Conservation (phyloP, 2,888 invertebrate genomes). For the Drosophila suboccidentalis region DNA sequence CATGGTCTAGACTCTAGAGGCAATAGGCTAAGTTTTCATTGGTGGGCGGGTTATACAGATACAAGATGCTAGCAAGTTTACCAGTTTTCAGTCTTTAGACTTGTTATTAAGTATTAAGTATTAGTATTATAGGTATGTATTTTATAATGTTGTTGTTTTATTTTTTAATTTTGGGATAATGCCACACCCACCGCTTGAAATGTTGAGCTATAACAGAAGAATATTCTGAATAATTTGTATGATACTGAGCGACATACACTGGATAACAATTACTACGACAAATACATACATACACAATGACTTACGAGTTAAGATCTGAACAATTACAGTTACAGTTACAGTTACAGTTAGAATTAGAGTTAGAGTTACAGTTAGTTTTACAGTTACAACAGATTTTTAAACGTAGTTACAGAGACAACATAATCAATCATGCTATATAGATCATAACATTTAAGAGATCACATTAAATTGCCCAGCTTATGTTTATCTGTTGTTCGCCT, state of each 20-base stretch:
- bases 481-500: slow-evolving; percentile 26
- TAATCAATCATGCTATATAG: slow-evolving; percentile 24
- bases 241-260: slow-evolving; percentile 35
- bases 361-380: slow-evolving; percentile 31
- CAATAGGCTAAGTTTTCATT: slow-evolving; percentile 14
- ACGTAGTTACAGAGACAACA: slow-evolving; percentile 19
- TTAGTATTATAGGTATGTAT: background rate
- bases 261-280: slow-evolving; percentile 18
- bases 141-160: background rate
- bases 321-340: background rate
- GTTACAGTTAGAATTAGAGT: slow-evolving; percentile 1
- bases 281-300: slow-evolving; percentile 24
- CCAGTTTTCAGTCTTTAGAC: slow-evolving; percentile 56
- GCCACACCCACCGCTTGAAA: slow-evolving; percentile 43
- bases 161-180: slow-evolving; percentile 3
- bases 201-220: slow-evolving; percentile 47
- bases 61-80: slow-evolving; percentile 41
- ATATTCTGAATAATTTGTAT: background rate
- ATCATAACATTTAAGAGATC: slow-evolving; percentile 51
- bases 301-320: slow-evolving; percentile 15
- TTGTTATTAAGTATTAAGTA: slow-evolving; percentile 32
- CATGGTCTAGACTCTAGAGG: background rate
- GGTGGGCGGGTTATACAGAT: slow-evolving; percentile 34
- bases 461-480: slow-evolving; percentile 53
- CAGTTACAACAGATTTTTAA: slow-evolving; percentile 21